These are phyloP conservation scores for Meteorus cinctellus DNA, from an alignment of 2,888 invertebrate species.

Conservation along the genomic window DNA sequence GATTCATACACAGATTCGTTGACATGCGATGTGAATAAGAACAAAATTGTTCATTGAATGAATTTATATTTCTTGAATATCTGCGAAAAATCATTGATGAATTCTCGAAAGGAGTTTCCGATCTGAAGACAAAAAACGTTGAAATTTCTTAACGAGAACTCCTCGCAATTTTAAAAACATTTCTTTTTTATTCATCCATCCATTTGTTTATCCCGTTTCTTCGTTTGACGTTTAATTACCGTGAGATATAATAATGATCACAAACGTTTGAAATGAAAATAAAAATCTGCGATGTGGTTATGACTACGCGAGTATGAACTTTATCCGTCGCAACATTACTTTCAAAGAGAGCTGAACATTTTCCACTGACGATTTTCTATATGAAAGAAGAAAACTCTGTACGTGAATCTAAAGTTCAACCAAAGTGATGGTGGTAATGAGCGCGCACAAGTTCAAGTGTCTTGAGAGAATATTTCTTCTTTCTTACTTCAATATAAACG, in stretches of 20 bases:
- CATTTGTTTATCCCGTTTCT: background rate
- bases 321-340: slow-evolving; percentile 16
- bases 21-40: too few relatives aligned
- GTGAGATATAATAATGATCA: slow-evolving; percentile 2
- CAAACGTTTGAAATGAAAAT: slow-evolving; percentile 2
- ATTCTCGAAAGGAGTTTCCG: too few relatives aligned
- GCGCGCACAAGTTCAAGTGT: slow-evolving; percentile 1
- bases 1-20: too few relatives aligned
- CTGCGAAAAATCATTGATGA: too few relatives aligned
- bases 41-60: too few relatives aligned
- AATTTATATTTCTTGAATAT: too few relatives aligned
- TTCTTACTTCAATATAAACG: background rate
- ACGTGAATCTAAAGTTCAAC: background rate
- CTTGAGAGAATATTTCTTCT: slow-evolving; percentile 1
- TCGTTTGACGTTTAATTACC: background rate
- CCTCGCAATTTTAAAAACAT: background rate
- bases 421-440: slow-evolving; percentile 13
- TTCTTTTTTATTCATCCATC: background rate
- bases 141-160: too few relatives aligned
- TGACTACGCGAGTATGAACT: background rate
- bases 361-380: slow-evolving; percentile 2
- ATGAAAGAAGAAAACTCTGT: background rate
- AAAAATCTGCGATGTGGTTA: background rate
- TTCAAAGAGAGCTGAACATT: background rate
- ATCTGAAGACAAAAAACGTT: too few relatives aligned